Base-by-base conservation (phyloP, 2,797 vertebrate species). In the Margarornis squamiger region DNA sequence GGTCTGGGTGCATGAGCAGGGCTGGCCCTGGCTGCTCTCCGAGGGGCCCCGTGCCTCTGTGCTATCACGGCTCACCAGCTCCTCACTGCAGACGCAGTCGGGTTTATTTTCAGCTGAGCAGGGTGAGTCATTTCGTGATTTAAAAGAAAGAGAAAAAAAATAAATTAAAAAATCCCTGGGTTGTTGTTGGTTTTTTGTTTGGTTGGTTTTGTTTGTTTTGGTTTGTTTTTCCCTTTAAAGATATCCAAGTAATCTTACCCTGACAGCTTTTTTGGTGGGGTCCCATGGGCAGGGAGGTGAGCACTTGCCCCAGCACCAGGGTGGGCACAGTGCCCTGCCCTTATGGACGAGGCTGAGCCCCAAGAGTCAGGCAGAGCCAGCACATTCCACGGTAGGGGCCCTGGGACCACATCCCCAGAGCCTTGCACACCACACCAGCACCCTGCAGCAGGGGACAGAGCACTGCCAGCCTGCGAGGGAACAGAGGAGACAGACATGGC, bases 61-160 rank as follows among this genome's bases (percentile, higher is more conserved):
- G 67, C 61, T 88, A 16, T 49, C 76, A 3, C 6, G 7, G 70
- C 72, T 92, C 57, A 6, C 48, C 63, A 79, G 41, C 65, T 74
- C 34, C 45, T 38, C 61, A 32, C 78, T 4, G 1, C 79, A 92
- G 73, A 79, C 1, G 0, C 67, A 39, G 30, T 23, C 26, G 7
- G 36, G 57, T 91, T 93, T 95, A 95, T 95, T 96, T 96, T 94
- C 84, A 91, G 82, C 92, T 79, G 48, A 38, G 77, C 38, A 26
- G 41, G 0, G 6, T 94, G 94, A 96, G 86, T 96, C 92, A 95
- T 82, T 68, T 87, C 29, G 30, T 27, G 36, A 66, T 78, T 92
- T 84, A 63, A 91, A 78, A 70, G 61, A 54, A 49, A 68, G 46
- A 45, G 12, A 14, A 21, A 48, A 39, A 39, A 59, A 41, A n/a